Percentiles rank a stretch among this genome's conserved stretches.
Evolutionary conservation across 1,140 invertebrate genomes (phyloP).

Genomic region (Euura saliciscinereae): DNA sequence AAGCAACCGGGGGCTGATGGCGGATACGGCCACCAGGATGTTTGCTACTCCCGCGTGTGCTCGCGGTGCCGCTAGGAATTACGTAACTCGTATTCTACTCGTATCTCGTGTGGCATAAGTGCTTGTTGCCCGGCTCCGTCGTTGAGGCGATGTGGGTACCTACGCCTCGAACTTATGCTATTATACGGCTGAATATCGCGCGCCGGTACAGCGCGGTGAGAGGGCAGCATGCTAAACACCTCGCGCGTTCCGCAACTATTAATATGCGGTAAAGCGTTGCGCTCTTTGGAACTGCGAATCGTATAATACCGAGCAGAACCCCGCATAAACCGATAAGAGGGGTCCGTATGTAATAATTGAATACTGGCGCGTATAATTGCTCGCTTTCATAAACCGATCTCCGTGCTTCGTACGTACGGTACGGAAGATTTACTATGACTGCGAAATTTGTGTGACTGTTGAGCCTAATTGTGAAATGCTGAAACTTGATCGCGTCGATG

Average conservation of each 20-base stretch:
- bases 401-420: too few relatives aligned
- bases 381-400: too few relatives aligned
- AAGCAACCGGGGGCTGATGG: conserved; percentile 12
- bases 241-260: conserved; percentile 38
- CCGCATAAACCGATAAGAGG: too few relatives aligned
- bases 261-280: conserved; percentile 27
- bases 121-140: not conserved
- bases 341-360: too few relatives aligned
- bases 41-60: conserved; percentile 11
- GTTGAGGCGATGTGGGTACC: not conserved
- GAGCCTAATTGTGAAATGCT: too few relatives aligned
- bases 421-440: too few relatives aligned
- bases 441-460: too few relatives aligned
- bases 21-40: conserved; percentile 19
- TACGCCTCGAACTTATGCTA: not conserved
- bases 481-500: too few relatives aligned
- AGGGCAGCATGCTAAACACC: conserved; percentile 30
- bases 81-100: not conserved
- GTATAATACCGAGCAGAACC: not conserved
- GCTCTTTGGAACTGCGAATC: not conserved
- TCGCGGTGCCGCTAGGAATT: not conserved
- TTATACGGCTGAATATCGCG: not conserved
- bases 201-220: not conserved
- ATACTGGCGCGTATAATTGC: too few relatives aligned
- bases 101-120: conserved; percentile 11